Evolutionary conservation across 2,888 invertebrate genomes (phyloP), one percentile per base, ranked within the genome.

Genomic region (Trachelus stipa): DNA sequence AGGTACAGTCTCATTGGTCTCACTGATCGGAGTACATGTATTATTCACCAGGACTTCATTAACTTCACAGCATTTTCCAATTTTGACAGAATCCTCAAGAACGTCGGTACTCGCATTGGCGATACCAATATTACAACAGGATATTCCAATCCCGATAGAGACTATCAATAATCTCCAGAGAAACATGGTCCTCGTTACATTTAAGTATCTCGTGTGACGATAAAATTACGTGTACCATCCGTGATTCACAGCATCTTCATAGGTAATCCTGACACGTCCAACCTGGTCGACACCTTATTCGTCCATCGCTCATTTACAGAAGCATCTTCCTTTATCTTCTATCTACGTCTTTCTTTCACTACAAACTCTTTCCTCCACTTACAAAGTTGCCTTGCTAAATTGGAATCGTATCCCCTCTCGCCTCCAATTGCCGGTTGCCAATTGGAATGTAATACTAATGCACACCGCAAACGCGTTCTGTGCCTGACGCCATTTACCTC

Each of bases 41-140:
- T 93, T 92, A 87, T 95, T 95, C 69, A 96, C 92, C 89, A 95
- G 93, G 77, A 97, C 92, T 90, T 97, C 95, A 85, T 94, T 93
- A 76, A 92, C 91, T 88, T 95, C 95, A 91, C 97, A 97, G 89
- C 97, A 97, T 93, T 97, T 97, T 88, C 95, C 96, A 83, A 97
- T 94, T 86, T 93, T 92, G 35, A 95, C 92, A 33, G 92, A 90
- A 69, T 80, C 81, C 23, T 76, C 82, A 23, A 77, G 82, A 35
- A 73, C 79, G 37, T 74, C 75, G 34, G 34, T 73, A 30, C 11
- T 71, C 31, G 75, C 37, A 76, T 82, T 34, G 80, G 75, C 77
- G 76, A 35, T 80, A 77, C 81, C 77, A 75, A 40, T 80, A 76
- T 81, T 81, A 82, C 68, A 34, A 78, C 75, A 56, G 77, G 81